Evolutionary conservation across 2,797 vertebrate genomes (phyloP), one percentile per base, ranked within the genome.

Genomic region (Diglossa cyanea): DNA sequence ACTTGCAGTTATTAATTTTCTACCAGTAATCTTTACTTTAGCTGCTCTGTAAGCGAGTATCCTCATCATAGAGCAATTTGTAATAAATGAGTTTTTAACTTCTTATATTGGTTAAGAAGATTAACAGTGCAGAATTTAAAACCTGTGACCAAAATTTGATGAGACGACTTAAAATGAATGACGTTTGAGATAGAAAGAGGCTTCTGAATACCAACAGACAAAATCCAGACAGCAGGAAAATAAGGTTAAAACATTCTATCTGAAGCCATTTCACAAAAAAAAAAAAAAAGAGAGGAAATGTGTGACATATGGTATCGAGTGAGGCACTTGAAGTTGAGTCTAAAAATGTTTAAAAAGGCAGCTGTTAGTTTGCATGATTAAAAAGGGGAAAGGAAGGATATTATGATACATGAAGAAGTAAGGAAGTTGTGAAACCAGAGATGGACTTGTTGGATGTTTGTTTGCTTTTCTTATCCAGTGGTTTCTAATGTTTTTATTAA

Each of bases 381-480:
- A 93, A 95, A 92, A 66, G 53, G 60, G n/a, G 31, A 94, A 82
- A 85, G 88, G 90, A 95, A 95, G 55, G 92, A 73, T 95, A 94
- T 87, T 77, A 85, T 50, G 68, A 94, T 91, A 92, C 47, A 89
- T 94, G 39, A 83, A 92, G 95, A 92, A 74, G 80, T 47, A 80
- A 76, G 74, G 45, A 93, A 93, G 60, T 88, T 96, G 72, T 92
- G 91, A 94, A 96, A 89, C 63, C 78, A 89, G 85, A 91, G 68
- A 44, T 86, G 50, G 74, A 88, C 35, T 62, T 81, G 17, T 40
- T 94, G 78, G 66, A 75, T 88, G 80, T 87, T 93, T 94, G 71
- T 97, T 96, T 95, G 68, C 80, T 87, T 92, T 96, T 81, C 92
- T 96, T 96, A 93, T 97, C 96, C 68, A 72, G 51, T 51, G 30